Evolutionary conservation across 2,888 invertebrate genomes (phyloP).

Genomic region (Hemicrepidius hirtus): DNA sequence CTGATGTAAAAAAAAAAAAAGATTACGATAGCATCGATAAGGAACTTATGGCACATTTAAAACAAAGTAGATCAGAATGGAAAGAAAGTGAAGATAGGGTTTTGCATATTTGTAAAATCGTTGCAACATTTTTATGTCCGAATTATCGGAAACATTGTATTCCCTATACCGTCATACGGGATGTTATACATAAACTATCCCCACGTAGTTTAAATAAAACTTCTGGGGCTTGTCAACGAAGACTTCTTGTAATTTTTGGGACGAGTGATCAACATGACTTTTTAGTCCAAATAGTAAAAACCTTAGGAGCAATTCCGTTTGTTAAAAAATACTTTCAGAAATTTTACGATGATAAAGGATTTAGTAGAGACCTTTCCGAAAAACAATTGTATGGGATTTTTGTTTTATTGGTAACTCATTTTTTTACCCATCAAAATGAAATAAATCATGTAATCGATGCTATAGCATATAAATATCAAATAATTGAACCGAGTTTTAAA

Average conservation of each 20-base stretch:
- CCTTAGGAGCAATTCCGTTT: slow-evolving; percentile 39
- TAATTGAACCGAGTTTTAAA: neutral
- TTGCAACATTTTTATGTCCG: slow-evolving; percentile 75
- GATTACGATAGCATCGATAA: slow-evolving; percentile 79
- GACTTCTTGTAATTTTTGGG: slow-evolving; percentile 70
- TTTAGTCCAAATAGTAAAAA: slow-evolving; percentile 41
- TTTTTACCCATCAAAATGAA: slow-evolving; percentile 44
- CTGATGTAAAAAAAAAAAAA: slow-evolving; percentile 49
- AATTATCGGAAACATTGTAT: slow-evolving; percentile 70
- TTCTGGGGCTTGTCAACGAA: slow-evolving; percentile 79
- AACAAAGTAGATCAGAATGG: slow-evolving; percentile 79
- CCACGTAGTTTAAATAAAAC: slow-evolving; percentile 79
- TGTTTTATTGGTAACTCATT: slow-evolving; percentile 50
- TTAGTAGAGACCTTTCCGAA: slow-evolving; percentile 30
- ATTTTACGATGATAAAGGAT: slow-evolving; percentile 33
- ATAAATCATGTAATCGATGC: slow-evolving; percentile 41
- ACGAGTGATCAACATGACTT: slow-evolving; percentile 30
- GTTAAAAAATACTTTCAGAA: slow-evolving; percentile 51
- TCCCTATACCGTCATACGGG: slow-evolving; percentile 73
- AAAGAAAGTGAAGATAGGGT: slow-evolving; percentile 80
- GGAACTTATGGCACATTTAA: slow-evolving; percentile 78
- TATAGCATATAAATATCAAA: slow-evolving; percentile 23
- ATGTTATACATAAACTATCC: slow-evolving; percentile 73
- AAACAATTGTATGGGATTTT: slow-evolving; percentile 48
- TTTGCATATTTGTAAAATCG: slow-evolving; percentile 80